Conservation (phyloP, 1,140 invertebrate genomes). For the Lepidotrigona ventralis region DNA sequence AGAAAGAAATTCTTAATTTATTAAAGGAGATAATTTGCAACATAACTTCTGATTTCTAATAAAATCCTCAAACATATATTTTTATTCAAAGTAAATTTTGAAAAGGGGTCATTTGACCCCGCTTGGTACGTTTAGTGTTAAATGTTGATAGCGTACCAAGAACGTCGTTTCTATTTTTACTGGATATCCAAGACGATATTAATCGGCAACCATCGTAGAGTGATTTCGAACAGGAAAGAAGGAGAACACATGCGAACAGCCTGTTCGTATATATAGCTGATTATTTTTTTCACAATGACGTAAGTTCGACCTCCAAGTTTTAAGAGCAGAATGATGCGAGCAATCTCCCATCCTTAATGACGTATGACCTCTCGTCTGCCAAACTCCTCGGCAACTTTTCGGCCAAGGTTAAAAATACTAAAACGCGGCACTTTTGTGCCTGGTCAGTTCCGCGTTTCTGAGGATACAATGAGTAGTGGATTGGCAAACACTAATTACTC, state of each 20-base stretch:
- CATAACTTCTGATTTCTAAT: no score
- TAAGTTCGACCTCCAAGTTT: conserved; percentile 62
- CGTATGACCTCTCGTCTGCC: not conserved
- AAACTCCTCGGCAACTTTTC: conserved; percentile 26
- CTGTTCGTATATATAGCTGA: not conserved
- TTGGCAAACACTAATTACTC: no score
- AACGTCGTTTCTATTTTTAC: conserved; percentile 56
- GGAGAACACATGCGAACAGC: not conserved
- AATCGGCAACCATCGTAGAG: no score
- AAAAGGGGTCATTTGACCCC: no score
- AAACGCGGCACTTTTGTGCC: conserved; percentile 2
- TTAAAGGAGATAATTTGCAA: no score
- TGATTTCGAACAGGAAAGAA: not conserved
- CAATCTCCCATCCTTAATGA: conserved; percentile 29
- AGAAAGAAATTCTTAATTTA: no score
- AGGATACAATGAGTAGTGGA: not conserved
- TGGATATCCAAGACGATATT: not conserved
- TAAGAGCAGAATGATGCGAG: conserved; percentile 65
- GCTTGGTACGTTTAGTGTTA: no score
- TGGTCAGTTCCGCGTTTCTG: conserved; percentile 30
- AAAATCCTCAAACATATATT: no score
- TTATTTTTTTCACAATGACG: conserved; percentile 61
- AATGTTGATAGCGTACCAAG: conserved; percentile 18
- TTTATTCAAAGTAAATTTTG: no score
- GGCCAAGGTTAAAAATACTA: conserved; percentile 36